A percentile compares a stretch with the other conserved stretches of the same genome.
phyloP scores from a whole-genome alignment of 2,888 invertebrate species.

The Rotaria socialis region DNA sequence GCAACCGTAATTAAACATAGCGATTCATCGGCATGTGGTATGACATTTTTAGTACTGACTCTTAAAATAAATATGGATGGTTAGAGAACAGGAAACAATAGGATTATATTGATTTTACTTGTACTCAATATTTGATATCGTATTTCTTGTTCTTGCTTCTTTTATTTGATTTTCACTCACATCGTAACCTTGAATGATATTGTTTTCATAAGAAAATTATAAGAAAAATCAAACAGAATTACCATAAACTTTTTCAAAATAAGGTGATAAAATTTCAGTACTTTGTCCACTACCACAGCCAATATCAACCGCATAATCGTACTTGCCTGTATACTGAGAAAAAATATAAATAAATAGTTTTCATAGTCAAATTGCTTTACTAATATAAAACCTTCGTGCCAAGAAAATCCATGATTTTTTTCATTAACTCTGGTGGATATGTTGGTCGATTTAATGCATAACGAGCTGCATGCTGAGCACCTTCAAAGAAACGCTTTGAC shows the following conservation, averaged over 20 bases:
- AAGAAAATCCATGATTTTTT: neutral
- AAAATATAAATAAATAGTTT: neutral
- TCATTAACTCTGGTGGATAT: neutral
- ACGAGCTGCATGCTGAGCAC: conserved; percentile 8
- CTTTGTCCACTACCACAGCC: conserved; percentile 33
- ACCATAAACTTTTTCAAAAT: conserved; percentile 29
- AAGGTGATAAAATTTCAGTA: conserved; percentile 6
- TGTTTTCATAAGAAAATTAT: too few relatives aligned
- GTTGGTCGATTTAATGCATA: conserved; percentile 2
- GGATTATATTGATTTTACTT: neutral
- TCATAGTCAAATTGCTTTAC: neutral
- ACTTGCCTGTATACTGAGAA: neutral
- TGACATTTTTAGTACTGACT: neutral
- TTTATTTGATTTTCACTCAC: conserved; percentile 25
- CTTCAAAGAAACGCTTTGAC: conserved; percentile 25
- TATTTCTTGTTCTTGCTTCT: neutral
- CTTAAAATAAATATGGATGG: neutral
- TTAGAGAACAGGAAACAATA: neutral
- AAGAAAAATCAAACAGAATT: too few relatives aligned
- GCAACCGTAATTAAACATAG: conserved; percentile 12
- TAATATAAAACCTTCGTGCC: neutral
- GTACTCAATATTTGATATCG: neutral
- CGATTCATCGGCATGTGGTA: neutral
- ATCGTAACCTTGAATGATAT: neutral
- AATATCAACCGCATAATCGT: conserved; percentile 25